Conservation (phyloP, 2,113 vertebrate genomes). For the Cepphus grylle region DNA sequence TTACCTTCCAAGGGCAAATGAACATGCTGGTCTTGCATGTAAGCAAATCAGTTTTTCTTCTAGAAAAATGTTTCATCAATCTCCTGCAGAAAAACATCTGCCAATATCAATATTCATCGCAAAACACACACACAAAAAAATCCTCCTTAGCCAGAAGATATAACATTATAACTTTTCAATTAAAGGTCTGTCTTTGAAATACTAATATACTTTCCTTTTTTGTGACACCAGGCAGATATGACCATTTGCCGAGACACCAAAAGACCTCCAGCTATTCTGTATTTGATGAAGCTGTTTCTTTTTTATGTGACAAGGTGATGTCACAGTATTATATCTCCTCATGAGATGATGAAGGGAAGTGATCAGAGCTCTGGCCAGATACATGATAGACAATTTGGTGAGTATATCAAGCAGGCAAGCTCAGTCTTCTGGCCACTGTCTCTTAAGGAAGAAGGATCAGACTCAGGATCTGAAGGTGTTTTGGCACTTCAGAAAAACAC, state of each 20-base stretch:
- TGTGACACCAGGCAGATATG: neutral
- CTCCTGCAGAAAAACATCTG: conserved; percentile 30
- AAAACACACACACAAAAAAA: neutral
- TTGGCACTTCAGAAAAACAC: neutral
- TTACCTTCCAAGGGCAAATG: conserved; percentile 68
- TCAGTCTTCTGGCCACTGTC: neutral
- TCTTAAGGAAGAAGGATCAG: neutral
- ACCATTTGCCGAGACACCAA: neutral
- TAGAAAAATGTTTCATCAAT: conserved; percentile 29
- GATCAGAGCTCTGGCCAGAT: neutral
- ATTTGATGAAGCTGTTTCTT: neutral
- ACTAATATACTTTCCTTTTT: neutral
- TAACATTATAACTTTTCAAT: neutral
- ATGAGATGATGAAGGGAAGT: neutral
- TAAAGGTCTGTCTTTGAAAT: neutral
- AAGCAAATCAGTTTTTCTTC: conserved; percentile 56
- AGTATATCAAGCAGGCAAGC: neutral
- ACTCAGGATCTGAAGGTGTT: neutral
- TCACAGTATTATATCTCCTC: neutral
- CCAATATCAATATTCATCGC: conserved; percentile 36
- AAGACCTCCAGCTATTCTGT: neutral
- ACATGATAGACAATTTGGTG: neutral
- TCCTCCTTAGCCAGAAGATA: neutral
- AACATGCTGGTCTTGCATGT: conserved; percentile 47
- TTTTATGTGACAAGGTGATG: neutral